Evolutionary conservation across 2,888 invertebrate genomes (phyloP).

Genomic region (Pristionchus mayeri): DNA sequence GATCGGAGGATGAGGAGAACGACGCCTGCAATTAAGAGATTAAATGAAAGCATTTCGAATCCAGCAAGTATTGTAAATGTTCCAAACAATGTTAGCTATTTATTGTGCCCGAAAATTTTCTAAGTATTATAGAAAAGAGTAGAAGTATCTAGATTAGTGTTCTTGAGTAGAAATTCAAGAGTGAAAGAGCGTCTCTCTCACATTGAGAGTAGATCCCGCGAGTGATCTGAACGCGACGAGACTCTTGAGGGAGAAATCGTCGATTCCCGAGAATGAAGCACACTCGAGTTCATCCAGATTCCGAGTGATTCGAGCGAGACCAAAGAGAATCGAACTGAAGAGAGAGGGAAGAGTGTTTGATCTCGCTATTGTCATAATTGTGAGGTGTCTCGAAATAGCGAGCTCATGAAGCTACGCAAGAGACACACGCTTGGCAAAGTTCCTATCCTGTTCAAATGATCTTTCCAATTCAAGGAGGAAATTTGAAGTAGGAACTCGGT

Average conservation of each 20-base stretch:
- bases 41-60: no score
- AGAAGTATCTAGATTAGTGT: no score
- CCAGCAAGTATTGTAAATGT: no score
- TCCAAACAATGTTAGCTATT: no score
- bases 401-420: neutral
- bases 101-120: no score
- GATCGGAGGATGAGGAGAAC: slow-evolving; percentile 23
- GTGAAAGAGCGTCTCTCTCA: neutral
- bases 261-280: slow-evolving; percentile 60
- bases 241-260: slow-evolving; percentile 67
- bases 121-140: no score
- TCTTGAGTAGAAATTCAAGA: neutral
- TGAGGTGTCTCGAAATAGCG: neutral
- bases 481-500: no score
- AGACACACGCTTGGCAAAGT: no score
- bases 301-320: slow-evolving; percentile 57
- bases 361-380: no score
- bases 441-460: no score
- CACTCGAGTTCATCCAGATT: slow-evolving; percentile 53
- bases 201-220: slow-evolving; percentile 49
- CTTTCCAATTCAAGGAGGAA: no score
- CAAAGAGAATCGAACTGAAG: slow-evolving; percentile 60
- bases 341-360: neutral
- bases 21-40: neutral
- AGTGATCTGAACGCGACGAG: slow-evolving; percentile 68